phyloP scores from a whole-genome alignment of 2,888 invertebrate genomes.

The Harmothoe impar region DNA sequence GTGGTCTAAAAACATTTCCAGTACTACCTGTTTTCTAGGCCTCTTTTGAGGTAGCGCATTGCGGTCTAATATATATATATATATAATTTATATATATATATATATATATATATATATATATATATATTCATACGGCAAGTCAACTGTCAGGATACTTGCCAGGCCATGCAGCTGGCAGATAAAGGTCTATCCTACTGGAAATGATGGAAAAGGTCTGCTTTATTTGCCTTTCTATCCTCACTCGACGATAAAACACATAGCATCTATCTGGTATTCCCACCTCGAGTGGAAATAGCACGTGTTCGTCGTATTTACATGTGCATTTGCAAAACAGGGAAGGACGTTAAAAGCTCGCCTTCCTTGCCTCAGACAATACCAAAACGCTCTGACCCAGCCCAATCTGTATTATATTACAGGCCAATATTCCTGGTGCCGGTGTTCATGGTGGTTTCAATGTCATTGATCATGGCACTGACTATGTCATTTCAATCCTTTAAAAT shows the following conservation, averaged over 20 bases:
- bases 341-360: background rate
- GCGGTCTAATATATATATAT: no score
- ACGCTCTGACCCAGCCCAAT: background rate
- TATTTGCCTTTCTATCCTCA: background rate
- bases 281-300: background rate
- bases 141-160: background rate
- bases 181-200: background rate
- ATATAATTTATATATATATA: no score
- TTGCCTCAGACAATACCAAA: background rate
- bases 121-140: no score
- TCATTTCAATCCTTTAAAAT: no score
- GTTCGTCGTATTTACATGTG: background rate
- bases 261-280: background rate
- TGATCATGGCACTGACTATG: no score
- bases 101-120: no score
- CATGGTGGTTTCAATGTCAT: no score
- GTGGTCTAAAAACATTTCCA: no score
- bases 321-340: background rate
- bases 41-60: no score
- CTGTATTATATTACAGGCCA: background rate
- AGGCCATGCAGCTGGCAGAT: background rate
- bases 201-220: background rate
- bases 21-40: no score
- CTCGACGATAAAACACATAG: background rate
- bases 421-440: background rate